Evolutionary conservation across 2,888 invertebrate genomes (phyloP).

Genomic region (Polymixis flavicincta): DNA sequence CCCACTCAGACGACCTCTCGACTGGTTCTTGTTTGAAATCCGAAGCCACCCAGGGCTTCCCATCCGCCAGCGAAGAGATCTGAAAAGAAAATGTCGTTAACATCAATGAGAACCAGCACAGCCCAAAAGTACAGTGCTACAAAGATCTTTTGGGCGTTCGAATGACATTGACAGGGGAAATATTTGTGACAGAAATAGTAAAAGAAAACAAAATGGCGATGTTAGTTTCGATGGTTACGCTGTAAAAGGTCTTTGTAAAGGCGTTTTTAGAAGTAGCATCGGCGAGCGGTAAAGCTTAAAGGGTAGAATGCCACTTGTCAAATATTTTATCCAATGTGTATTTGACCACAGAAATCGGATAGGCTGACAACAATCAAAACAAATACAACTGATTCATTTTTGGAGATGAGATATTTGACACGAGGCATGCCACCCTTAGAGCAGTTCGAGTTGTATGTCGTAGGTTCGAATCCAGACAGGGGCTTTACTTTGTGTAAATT

Average conservation of each 20-base stretch:
- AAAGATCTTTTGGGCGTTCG: not conserved
- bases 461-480: too few relatives aligned
- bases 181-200: not conserved
- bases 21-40: slow-evolving; percentile 81
- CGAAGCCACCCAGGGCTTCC: slow-evolving; percentile 80
- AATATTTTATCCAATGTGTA: not conserved
- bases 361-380: not conserved
- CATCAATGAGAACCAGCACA: not conserved
- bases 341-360: not conserved
- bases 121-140: not conserved
- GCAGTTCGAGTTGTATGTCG: too few relatives aligned
- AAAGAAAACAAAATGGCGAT: too few relatives aligned
- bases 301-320: not conserved
- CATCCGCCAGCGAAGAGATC: slow-evolving; percentile 84
- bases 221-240: not conserved
- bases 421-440: not conserved
- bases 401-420: not conserved
- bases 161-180: too few relatives aligned
- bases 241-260: too few relatives aligned
- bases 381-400: not conserved
- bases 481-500: too few relatives aligned
- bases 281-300: not conserved
- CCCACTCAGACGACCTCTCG: slow-evolving; percentile 76
- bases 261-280: not conserved
- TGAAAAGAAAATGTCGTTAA: slow-evolving; percentile 56